Evolutionary conservation across 2,113 vertebrate species (phyloP).

Genomic region (Dipodomys spectabilis): DNA sequence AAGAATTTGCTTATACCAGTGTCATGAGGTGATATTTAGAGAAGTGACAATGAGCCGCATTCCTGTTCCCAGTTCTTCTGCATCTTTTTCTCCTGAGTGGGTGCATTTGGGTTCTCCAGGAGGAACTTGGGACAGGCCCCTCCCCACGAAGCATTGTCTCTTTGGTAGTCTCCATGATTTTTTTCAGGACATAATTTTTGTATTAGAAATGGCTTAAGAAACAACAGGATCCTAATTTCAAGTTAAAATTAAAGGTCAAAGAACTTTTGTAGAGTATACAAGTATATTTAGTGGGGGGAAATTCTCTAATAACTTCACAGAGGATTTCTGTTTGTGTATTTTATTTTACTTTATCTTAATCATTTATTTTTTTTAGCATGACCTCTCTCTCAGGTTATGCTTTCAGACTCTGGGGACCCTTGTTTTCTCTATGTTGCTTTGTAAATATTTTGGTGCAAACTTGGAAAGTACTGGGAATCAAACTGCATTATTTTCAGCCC

Average conservation of each 20-base stretch:
- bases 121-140: not conserved
- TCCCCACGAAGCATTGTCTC: not conserved
- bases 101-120: not conserved
- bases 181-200: slow-evolving; percentile 23
- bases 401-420: too few species aligned
- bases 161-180: not conserved
- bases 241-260: not conserved
- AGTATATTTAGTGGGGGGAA: not conserved
- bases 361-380: not conserved
- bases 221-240: not conserved
- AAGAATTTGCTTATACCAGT: not conserved
- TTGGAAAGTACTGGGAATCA: not conserved
- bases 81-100: not conserved
- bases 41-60: not conserved
- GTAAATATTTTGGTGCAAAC: not conserved
- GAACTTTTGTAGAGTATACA: not conserved
- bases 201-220: slow-evolving; percentile 6
- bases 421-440: not conserved
- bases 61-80: too few species aligned
- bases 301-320: not conserved
- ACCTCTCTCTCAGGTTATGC: not conserved
- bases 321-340: not conserved
- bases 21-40: not conserved
- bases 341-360: too few species aligned
- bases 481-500: not conserved